Evolutionary conservation across 2,888 invertebrate genomes (phyloP).

Genomic region (Ephialtes manifestator): DNA sequence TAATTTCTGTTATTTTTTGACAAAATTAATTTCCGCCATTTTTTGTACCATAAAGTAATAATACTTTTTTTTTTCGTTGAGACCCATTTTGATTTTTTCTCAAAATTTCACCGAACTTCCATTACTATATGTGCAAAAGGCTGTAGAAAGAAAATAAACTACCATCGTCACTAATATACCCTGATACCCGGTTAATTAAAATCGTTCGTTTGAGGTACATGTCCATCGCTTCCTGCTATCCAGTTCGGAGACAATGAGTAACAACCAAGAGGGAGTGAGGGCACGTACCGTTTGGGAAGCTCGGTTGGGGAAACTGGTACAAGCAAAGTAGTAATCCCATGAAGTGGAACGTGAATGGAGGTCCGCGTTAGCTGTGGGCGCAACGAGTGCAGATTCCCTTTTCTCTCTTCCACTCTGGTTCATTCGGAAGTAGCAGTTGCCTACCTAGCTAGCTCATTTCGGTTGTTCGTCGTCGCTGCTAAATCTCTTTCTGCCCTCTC

Average conservation of each 20-base stretch:
- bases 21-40: no score
- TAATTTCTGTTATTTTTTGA: no score
- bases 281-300: conserved; percentile 37
- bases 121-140: no score
- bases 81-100: no score
- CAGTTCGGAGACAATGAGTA: conserved; percentile 1
- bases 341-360: conserved; percentile 51
- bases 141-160: no score
- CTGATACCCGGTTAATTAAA: conserved; percentile 21
- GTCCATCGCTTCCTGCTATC: conserved; percentile 11
- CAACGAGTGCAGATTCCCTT: conserved; percentile 12
- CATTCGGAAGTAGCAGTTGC: conserved; percentile 26
- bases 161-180: not conserved
- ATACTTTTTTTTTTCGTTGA: no score
- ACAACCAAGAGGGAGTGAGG: conserved; percentile 3
- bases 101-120: no score
- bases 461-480: conserved; percentile 59
- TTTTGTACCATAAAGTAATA: no score
- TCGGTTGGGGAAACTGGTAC: conserved; percentile 53
- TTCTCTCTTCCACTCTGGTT: not conserved
- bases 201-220: conserved; percentile 21
- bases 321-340: conserved; percentile 56
- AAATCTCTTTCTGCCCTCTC: conserved; percentile 54
- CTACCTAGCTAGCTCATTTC: conserved; percentile 58
- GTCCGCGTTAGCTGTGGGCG: not conserved